Evolutionary conservation across 2,797 vertebrate genomes (phyloP), one percentile per base, ranked within the genome.

Genomic region (Clarias laeviceps): DNA sequence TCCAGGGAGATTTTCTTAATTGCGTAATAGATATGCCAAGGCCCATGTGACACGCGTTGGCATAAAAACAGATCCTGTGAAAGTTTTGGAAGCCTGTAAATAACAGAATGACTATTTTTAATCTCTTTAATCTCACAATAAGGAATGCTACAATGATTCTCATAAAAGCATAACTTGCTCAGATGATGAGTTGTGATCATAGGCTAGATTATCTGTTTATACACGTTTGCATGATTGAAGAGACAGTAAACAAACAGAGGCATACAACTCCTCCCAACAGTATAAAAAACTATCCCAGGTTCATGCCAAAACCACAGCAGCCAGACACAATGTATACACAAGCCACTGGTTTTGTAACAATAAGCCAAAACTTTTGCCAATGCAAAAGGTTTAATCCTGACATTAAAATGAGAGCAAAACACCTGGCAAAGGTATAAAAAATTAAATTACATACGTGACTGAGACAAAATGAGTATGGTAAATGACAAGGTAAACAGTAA

Each of bases 251-350:
- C n/a, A 77, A 78, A 45, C 15, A 80, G 78, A 85, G 11, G 40
- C 32, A 11, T 50, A 11, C 72, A 76, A n/a, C 70, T 88, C 69
- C 66, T 32, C 66, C 72, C 66, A 74, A 34, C 50, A 34, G 73
- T 29, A 59, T 80, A 29, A 72, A 50, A 86, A 83, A 66, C 50
- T 24, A 32, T 29, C 32, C 69, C 54, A 78, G 32, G 37, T 65
- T 29, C 70, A 76, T 1, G 81, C 82, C 65, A 84, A 80, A 50
- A 50, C 79, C 82, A 61, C 57, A 76, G 70, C 50, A 66, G 54
- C 22, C 65, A 32, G 14, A 74, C 83, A 89, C 81, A 80, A 85
- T 83, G 85, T 18, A 86, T 57, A 85, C 83, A 85, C 76, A 70
- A 82, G 76, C 70, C 20, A 18, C 9, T 34, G 40, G 76, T 18